Evolutionary conservation across 2,888 invertebrate genomes (phyloP), one percentile per base, ranked within the genome.

Genomic region (Andrena fulva): DNA sequence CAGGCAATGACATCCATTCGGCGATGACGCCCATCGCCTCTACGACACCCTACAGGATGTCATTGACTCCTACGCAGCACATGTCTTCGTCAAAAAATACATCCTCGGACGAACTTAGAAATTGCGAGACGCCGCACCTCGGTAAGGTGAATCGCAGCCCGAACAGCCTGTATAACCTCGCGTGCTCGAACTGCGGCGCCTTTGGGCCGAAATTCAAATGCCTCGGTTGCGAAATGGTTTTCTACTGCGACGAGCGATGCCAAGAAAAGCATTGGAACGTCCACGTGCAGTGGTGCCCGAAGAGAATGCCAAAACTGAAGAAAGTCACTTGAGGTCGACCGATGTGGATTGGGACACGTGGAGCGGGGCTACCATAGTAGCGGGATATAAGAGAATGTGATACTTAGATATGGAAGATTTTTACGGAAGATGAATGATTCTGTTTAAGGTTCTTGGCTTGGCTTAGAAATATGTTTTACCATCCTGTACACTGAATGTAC

Each of bases 261-360:
- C 93, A 93, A 79, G 76, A 89, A 10, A 90, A 90, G 50, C 93
- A 93, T 56, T 93, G 93, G 93, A 78, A 20, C 29, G 66, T 88
- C 20, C 93, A 93, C 71, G 92, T 91, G 2, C 80, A 85, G 7
- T 91, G 88, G 35, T 93, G 93, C 59, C 91, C 92, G 0, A 93
- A 92, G 75, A 92, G 89, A 73, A 93, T 93, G 93, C 93, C 93
- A 42, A 91, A 91, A 67, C 82, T 93, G 6, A 92, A 93, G 60
- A 93, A 93, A 85, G 89, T 93, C 52, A 80, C 69, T 35, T 84
- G 62, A 62, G 35, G 42, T 42, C 35, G 24, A 66, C 8, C 8
- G 29, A 50, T 12, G 20, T 52, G 10, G 12, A n/a, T 29, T 29
- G 3, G n/a, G 16, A 10, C 16, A 66, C 8, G 1, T 50, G 5